Conservation (phyloP, 1,140 invertebrate genomes). For the Anastrepha obliqua region DNA sequence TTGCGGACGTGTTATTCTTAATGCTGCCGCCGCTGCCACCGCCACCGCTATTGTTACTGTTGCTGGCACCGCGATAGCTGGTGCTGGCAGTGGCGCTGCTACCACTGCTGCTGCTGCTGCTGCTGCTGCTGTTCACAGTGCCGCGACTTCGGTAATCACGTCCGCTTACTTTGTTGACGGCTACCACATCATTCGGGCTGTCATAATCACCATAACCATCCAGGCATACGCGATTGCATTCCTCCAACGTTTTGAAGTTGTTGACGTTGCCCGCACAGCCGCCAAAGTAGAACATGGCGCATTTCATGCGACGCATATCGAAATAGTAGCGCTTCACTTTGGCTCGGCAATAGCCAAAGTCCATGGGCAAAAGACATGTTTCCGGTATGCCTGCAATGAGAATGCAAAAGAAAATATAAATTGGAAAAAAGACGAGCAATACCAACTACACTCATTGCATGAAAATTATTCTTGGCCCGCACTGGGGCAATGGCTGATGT, state of each 20-base stretch:
- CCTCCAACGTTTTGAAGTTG: conserved; percentile 58
- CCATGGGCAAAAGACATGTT: conserved; percentile 56
- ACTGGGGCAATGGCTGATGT: conserved; percentile 26
- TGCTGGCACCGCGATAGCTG: not conserved
- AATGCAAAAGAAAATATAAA: conserved; percentile 32
- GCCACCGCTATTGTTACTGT: not conserved
- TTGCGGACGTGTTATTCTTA: conserved; percentile 48
- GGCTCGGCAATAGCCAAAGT: conserved; percentile 58
- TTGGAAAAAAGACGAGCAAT: not conserved
- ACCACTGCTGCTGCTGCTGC: not conserved
- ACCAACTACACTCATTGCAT: no score
- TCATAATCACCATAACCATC: conserved; percentile 52
- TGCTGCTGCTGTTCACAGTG: conserved; percentile 16
- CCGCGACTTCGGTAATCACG: conserved; percentile 36
- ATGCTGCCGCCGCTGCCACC: not conserved
- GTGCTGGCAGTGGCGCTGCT: not conserved
- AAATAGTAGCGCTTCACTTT: conserved; percentile 59
- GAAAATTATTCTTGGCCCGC: not conserved
- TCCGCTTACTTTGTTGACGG: conserved; percentile 29
- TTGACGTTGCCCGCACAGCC: conserved; percentile 60
- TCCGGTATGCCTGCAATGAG: conserved; percentile 55
- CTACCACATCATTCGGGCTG: conserved; percentile 40
- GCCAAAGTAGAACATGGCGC: conserved; percentile 58
- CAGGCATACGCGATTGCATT: conserved; percentile 57
- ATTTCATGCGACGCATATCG: conserved; percentile 57